These are phyloP conservation scores for Scaptomyza flava DNA, from an alignment of 2,888 invertebrate species.

Conservation along the genomic window DNA sequence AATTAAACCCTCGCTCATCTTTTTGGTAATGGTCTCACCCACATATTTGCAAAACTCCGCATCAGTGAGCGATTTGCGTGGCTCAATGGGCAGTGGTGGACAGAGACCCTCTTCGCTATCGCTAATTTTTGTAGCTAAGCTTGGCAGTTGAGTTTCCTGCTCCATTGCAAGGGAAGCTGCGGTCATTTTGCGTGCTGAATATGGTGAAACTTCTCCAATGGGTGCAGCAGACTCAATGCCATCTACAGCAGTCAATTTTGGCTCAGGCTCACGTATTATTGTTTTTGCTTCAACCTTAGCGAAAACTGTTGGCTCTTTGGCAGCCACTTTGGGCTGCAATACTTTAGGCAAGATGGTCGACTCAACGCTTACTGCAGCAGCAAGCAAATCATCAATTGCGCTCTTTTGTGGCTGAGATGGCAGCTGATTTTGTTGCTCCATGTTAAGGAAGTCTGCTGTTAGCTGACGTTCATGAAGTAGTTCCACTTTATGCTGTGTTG, in stretches of 20 bases:
- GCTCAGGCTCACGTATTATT: constrained; percentile 4
- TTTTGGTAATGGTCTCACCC: constrained; percentile 82
- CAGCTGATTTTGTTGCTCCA: constrained; percentile 68
- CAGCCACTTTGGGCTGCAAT: constrained; percentile 31
- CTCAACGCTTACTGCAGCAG: constrained; percentile 32
- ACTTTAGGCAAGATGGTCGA: constrained; percentile 37
- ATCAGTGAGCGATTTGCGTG: constrained; percentile 82
- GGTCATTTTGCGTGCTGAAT: constrained; percentile 58
- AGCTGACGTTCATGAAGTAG: constrained; percentile 55
- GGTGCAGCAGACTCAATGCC: constrained; percentile 80
- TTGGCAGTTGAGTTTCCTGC: constrained; percentile 53
- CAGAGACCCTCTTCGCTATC: constrained; percentile 56
- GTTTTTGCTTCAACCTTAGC: constrained; percentile 9
- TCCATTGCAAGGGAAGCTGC: constrained; percentile 71
- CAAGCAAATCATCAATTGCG: constrained; percentile 37
- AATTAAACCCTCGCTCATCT: constrained; percentile 83
- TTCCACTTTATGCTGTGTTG: constrained; percentile 24
- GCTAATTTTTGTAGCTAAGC: neutral
- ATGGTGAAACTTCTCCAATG: constrained; percentile 59
- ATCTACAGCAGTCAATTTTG: constrained; percentile 45
- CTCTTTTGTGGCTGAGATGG: constrained; percentile 34
- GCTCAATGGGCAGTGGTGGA: constrained; percentile 70
- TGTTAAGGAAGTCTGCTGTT: constrained; percentile 68
- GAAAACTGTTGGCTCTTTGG: constrained; percentile 4
- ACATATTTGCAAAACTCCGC: constrained; percentile 84